Evolutionary conservation across 2,113 vertebrate genomes (phyloP).

Genomic region (Myiozetetes cayanensis): DNA sequence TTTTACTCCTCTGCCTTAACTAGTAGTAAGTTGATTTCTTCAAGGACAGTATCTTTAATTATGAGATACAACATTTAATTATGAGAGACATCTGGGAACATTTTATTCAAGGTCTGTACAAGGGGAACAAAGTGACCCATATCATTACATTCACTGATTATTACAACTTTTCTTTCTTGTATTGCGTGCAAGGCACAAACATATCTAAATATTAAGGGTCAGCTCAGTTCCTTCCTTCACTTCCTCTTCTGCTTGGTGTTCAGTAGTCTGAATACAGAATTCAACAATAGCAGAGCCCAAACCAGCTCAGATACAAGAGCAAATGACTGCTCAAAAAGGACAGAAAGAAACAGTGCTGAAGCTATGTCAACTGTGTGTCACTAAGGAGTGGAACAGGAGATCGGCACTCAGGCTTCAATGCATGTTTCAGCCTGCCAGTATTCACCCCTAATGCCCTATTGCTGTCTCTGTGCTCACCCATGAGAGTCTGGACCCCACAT

Average conservation of each 20-base stretch:
- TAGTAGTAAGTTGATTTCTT: rapidly evolving
- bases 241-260: neutral
- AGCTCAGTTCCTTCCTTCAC: neutral
- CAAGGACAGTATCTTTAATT: neutral
- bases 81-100: neutral
- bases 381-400: neutral
- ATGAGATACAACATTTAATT: neutral
- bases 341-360: neutral
- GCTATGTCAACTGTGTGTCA: too few relatives aligned
- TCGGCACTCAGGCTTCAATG: too few relatives aligned
- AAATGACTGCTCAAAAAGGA: neutral
- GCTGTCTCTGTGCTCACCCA: neutral
- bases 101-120: neutral
- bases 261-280: neutral
- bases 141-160: neutral
- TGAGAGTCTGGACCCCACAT: rapidly evolving
- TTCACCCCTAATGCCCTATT: rapidly evolving
- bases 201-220: neutral
- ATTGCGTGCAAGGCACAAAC: neutral
- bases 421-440: rapidly evolving
- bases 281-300: neutral
- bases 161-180: neutral
- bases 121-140: neutral
- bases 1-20: neutral
- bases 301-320: neutral